These are phyloP conservation scores for Apis dorsata DNA, from an alignment of 1,140 invertebrate genomes.

Conservation along the genomic window DNA sequence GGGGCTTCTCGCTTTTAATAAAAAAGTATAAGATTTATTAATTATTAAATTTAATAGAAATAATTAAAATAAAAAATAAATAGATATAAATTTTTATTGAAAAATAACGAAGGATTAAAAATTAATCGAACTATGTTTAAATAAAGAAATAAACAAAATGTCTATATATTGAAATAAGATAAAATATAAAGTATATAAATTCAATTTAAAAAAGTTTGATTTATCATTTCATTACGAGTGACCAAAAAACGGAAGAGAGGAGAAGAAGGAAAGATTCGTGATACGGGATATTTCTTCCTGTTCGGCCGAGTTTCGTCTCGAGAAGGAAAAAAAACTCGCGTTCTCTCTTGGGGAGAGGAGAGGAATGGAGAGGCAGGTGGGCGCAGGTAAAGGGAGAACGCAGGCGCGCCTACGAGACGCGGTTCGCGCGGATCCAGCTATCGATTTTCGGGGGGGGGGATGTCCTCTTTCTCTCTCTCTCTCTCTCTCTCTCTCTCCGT, in stretches of 20 bases:
- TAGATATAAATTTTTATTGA: no score
- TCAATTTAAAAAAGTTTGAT: background rate
- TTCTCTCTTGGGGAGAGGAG: background rate
- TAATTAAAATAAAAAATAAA: no score
- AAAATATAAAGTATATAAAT: no score
- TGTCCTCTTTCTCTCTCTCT: background rate
- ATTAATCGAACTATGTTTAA: no score
- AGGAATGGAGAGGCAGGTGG: background rate
- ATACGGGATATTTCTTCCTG: background rate
- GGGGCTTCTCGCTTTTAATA: no score
- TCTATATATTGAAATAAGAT: no score
- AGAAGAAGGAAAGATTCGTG: no score
- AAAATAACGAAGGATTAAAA: no score
- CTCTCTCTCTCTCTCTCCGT: background rate
- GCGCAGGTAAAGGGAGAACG: conserved; percentile 17
- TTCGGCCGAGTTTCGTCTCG: conserved; percentile 3
- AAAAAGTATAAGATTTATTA: no score
- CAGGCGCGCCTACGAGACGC: conserved; percentile 47
- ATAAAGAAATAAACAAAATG: no score
- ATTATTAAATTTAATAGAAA: no score
- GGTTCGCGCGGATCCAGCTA: conserved; percentile 42
- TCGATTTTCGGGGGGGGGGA: conserved; percentile 40
- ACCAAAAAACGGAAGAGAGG: conserved; percentile 6
- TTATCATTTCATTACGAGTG: background rate
- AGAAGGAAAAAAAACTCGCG: no score